phyloP scores from a whole-genome alignment of 2,888 invertebrate species.

The Drosophila picticornis region DNA sequence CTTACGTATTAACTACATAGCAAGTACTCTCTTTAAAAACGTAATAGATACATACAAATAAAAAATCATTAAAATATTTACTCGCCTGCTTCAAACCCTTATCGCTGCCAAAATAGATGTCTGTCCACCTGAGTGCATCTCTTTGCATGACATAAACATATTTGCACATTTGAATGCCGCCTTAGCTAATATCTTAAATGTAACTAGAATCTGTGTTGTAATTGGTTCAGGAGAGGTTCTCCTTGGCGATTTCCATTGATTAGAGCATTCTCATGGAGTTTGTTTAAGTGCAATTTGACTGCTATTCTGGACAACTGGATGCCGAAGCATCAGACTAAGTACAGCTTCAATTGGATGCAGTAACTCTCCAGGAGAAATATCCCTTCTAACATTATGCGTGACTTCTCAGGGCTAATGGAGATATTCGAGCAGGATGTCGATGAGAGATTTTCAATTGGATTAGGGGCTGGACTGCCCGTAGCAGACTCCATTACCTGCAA shows the following conservation, averaged over 20 bases:
- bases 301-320: neutral
- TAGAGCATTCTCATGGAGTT: neutral
- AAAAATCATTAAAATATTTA: constrained; percentile 31
- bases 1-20: constrained; percentile 65
- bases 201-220: neutral
- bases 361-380: neutral
- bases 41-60: constrained; percentile 63
- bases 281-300: neutral
- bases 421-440: neutral
- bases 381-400: neutral
- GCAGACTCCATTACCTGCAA: neutral
- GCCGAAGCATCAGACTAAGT: neutral
- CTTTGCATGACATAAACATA: neutral
- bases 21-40: constrained; percentile 63
- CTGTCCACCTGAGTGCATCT: neutral
- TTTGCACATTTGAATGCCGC: too few species aligned
- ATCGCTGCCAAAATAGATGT: neutral
- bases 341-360: neutral
- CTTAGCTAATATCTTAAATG: too few species aligned
- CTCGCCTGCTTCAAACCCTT: constrained; percentile 17
- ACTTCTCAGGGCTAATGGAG: neutral
- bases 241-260: neutral
- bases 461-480: neutral
- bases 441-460: neutral
- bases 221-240: neutral